Evolutionary conservation across 2,888 invertebrate genomes (phyloP), one percentile per base, ranked within the genome.

Genomic region (Lathronympha strigana): DNA sequence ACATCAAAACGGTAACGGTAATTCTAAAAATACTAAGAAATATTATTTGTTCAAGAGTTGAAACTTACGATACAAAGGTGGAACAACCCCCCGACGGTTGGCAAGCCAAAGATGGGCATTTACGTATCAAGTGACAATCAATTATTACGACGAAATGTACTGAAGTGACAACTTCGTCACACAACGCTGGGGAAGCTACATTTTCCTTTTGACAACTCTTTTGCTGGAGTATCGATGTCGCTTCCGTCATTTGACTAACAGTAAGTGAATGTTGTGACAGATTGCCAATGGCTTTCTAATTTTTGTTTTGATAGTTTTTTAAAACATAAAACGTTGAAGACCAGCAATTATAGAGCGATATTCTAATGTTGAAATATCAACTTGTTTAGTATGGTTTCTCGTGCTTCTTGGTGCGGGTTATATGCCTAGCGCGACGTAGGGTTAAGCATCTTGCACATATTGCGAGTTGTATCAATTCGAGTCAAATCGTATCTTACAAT

Each of bases 111-210:
- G 69, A 72, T 73, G 72, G 76, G 73, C 72, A 76, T 75, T 76
- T 73, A 75, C 77, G 77, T 83, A 80, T 86, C 83, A 76, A 73
- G 72, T 83, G 81, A 84, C 82, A 81, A 83, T 83, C 83, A 85
- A 83, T 85, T 82, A 82, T 76, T 74, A 77, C 75, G 77, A 70
- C 77, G 71, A 80, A 80, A 75, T 73, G 63, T 76, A 47, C 53
- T 31, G 28, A 66, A 61, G 60, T 66, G 77, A 80, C 75, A 72
- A 76, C 71, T 76, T 76, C 77, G 76, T 73, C 75, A 71, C 75
- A 78, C 50, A 21, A 54, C 15, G 21, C 40, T 13, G 45, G 19
- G 40, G 55, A 69, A 73, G 75, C 68, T 76, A 74, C 74, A 66
- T 51, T 19, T 45, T 63, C 43, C 49, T 64, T 58, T 53, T 53